Evolutionary conservation across 1,140 invertebrate genomes (phyloP).

Genomic region (Homarus americanus): DNA sequence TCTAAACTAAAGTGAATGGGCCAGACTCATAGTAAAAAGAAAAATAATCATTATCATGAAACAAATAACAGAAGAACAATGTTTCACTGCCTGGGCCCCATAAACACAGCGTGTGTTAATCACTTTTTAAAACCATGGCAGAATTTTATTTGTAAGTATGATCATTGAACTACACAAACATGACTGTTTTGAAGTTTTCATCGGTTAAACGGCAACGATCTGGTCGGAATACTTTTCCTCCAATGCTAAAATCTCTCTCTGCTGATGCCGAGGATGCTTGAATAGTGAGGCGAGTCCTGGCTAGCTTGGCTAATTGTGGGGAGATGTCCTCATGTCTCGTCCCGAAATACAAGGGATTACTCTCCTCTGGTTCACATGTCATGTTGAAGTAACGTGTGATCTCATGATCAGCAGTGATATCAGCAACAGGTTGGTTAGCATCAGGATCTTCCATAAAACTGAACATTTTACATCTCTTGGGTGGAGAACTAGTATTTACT

Average conservation of each 20-base stretch:
- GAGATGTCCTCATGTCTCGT: background rate
- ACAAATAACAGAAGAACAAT: no score
- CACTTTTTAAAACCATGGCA: no score
- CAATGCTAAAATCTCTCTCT: background rate
- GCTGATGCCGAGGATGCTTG: background rate
- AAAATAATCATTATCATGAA: no score
- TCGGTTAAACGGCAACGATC: background rate
- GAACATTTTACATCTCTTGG: background rate
- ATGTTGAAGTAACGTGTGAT: background rate
- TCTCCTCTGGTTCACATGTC: background rate
- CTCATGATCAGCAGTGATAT: background rate
- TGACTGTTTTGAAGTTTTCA: background rate
- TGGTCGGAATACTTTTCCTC: background rate
- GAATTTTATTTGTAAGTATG: background rate
- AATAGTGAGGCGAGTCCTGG: slow-evolving; percentile 13
- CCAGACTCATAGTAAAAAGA: no score
- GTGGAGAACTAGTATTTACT: background rate
- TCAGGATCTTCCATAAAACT: background rate
- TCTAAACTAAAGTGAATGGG: no score
- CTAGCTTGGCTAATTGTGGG: background rate
- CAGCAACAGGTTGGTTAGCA: background rate
- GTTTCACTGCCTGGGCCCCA: no score
- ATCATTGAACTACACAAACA: background rate
- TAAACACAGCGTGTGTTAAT: no score
- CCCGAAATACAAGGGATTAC: background rate